A percentile compares a stretch with the other conserved stretches of the same genome.
Evolutionary conservation across 2,113 vertebrate species (phyloP).

Genomic region (Larimichthys polyactis): DNA sequence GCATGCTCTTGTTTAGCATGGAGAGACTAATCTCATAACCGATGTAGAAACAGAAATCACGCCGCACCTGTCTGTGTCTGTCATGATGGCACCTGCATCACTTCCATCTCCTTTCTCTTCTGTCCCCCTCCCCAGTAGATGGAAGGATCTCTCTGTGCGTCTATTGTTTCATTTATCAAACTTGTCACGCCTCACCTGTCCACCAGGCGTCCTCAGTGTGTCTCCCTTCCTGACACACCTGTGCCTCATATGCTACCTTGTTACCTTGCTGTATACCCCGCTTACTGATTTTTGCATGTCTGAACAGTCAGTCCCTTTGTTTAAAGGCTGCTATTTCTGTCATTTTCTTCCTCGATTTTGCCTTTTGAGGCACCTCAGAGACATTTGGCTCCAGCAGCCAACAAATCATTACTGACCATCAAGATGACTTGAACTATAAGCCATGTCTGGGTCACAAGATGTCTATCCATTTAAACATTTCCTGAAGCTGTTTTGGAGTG

Average conservation of each 20-base stretch:
- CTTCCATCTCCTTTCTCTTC: neutral
- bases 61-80: neutral
- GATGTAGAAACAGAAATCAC: neutral
- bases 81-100: neutral
- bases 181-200: neutral
- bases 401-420: slow-evolving; percentile 17
- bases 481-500: slow-evolving; percentile 1
- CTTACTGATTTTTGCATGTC: neutral
- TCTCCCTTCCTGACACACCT: neutral
- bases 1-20: neutral
- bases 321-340: neutral
- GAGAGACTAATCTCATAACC: too few relatives aligned
- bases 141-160: too few relatives aligned
- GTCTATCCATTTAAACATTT: slow-evolving; percentile 21
- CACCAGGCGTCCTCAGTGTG: neutral
- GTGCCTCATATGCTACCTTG: neutral
- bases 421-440: slow-evolving; percentile 4
- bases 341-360: neutral
- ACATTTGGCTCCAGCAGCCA: neutral
- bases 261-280: neutral
- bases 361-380: neutral
- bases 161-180: neutral
- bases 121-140: too few relatives aligned
- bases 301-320: neutral
- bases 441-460: slow-evolving; percentile 12